These are phyloP conservation scores for Pseudomyrmex pallidus DNA, from an alignment of 1,140 invertebrate species.

Conservation along the genomic window DNA sequence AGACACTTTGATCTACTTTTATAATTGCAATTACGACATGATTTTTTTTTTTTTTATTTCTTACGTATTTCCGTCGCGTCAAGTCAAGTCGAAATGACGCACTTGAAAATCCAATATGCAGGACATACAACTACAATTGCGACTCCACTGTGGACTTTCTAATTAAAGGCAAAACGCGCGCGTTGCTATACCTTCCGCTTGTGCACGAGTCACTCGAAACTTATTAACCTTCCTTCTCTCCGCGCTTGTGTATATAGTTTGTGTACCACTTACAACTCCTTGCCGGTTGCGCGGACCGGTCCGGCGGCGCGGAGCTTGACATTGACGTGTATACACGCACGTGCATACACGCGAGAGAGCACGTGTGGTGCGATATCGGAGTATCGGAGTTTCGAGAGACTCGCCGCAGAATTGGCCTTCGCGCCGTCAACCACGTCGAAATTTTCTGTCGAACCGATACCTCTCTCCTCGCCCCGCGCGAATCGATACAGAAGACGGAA, in stretches of 20 bases:
- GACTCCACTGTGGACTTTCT: constrained; percentile 36
- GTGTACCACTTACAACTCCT: constrained; percentile 46
- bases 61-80: neutral
- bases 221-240: constrained; percentile 44
- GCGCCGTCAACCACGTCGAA: constrained; percentile 44
- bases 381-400: constrained; percentile 38
- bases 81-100: constrained; percentile 11
- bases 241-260: constrained; percentile 44
- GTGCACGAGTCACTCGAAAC: constrained; percentile 38
- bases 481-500: constrained; percentile 43
- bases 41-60: neutral
- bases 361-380: constrained; percentile 41
- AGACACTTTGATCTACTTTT: no score
- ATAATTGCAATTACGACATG: neutral
- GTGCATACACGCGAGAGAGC: constrained; percentile 1
- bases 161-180: constrained; percentile 63
- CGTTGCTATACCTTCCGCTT: neutral
- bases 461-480: neutral
- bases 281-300: constrained; percentile 26
- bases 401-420: constrained; percentile 52
- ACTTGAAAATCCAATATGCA: constrained; percentile 31
- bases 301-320: constrained; percentile 52
- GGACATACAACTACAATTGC: constrained; percentile 6
- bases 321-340: constrained; percentile 26
- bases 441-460: constrained; percentile 44